Base-by-base conservation (phyloP, 2,888 invertebrate genomes). In the Nineta flava region DNA sequence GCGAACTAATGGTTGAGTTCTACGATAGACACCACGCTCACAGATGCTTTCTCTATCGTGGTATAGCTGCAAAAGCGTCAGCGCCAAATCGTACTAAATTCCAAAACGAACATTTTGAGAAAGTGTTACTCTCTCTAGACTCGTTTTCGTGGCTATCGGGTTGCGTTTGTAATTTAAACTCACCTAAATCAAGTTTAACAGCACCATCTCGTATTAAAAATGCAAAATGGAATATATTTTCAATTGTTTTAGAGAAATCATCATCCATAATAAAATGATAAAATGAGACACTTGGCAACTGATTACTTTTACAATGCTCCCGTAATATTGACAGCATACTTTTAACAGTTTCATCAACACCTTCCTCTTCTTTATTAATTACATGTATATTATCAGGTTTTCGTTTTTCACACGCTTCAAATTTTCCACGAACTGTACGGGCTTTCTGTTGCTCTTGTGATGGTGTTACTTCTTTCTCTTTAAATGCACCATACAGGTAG, bases 181-280 rank as follows among this genome's bases (percentile, higher is more conserved):
- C 1, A 26, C 26, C 26, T 26, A 19, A 43, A 12, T 65, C 58
- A 6, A 80, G 61, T 44, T 66, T 61, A 1, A 77, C 62, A 51
- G 65, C 61, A 0, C 76, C 77, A 57, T 80, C 79, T 46, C 74
- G 62, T 1, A 75, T 68, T 3, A 81, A 66, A 64, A 80, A 81
- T 0, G 80, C 73, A n/a, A 76, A 66, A 56, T 79, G 71, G 63
- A 81, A 74, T 41, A 79, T 70, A 58, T 81, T 81, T 66, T 81
- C 78, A 1, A 81, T 67, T 26, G 78, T 76, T 48, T 67, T 65
- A 1, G 72, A 65, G 67, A 78, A 81, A 63, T 73, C 71, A 31
- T 59, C 58, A 61, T 81, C 73, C 51, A 80, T 60, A 15, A 78
- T 72, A 9, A 74, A 61, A 57, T 73, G 67, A 63, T 75, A 79